Evolutionary conservation across 2,113 vertebrate genomes (phyloP).

Genomic region (Hippopotamus amphibius): DNA sequence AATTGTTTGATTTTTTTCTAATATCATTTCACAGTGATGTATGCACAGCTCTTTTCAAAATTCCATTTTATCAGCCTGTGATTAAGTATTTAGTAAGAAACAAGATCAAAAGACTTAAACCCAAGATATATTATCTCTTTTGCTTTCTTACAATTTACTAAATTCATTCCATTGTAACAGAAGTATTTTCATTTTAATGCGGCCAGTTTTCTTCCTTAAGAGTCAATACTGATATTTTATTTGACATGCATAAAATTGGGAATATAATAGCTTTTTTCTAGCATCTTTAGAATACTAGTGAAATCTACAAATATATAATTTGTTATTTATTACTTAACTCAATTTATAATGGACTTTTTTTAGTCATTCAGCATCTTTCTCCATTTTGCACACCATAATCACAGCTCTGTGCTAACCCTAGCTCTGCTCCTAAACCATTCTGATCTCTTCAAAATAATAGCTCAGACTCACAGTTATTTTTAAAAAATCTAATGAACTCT

Average conservation of each 20-base stretch:
- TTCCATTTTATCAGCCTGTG: slow-evolving; percentile 38
- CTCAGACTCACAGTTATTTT: neutral
- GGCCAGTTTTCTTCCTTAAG: neutral
- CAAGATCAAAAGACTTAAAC: slow-evolving; percentile 56
- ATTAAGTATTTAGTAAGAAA: slow-evolving; percentile 48
- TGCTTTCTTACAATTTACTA: neutral
- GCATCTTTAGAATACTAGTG: neutral
- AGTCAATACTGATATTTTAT: neutral
- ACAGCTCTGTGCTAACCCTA: neutral
- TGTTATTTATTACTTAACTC: neutral
- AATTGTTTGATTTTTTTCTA: neutral
- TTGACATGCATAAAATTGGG: neutral
- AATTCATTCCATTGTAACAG: neutral
- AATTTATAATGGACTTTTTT: neutral
- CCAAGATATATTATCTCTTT: neutral
- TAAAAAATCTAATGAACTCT: neutral
- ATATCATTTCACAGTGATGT: neutral
- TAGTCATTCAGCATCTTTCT: neutral
- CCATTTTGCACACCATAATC: neutral
- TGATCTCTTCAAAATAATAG: neutral
- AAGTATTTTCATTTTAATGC: slow-evolving; percentile 35
- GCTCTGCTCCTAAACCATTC: neutral
- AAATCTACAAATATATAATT: neutral
- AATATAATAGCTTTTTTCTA: neutral
- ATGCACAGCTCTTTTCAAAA: neutral